Evolutionary conservation across 2,113 vertebrate species (phyloP), one percentile per base, ranked within the genome.

Genomic region (Ceuthmochares aereus): DNA sequence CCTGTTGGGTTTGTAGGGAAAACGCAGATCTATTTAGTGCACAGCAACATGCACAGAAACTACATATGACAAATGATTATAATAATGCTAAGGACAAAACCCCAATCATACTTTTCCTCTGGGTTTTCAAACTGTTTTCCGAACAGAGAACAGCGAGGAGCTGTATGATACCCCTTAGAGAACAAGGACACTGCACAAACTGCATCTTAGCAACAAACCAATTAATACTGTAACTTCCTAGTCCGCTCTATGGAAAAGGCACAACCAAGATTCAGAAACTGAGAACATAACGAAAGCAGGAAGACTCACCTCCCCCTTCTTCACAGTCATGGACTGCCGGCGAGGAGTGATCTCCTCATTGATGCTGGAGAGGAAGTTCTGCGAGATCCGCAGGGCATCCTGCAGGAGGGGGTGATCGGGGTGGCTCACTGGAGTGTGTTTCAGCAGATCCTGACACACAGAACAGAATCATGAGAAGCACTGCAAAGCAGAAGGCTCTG

Each of bases 291-390:
- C 1, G 6, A 40, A 68, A 68, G 73, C 76, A 66, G 55, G 20
- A 82, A 78, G 81, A 64, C 98, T 98, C 87, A 99, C 99, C 99
- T 99, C 99, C 84, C 99, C 99, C 90, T 99, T 99, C 96, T 99
- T 99, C 32, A 99, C 98, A 1, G 98, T 99, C 99, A 99, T 99
- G 93, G 99, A 99, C 79, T 99, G 99, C 13, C 99, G 97, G 12
- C 99, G 98, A 6, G 99, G 99, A 4, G 99, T 99, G 97, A 99
- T 99, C 97, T 99, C 99, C 89, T 99, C 99, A 15, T 99, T 99
- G 94, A 99, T 99, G 62, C 99, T 99, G 82, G 99, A 99, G 81
- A 99, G 96, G 96, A 99, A 99, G 97, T 99, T 99, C 98, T 99
- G 99, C 0, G 99, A 99, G 97, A 99, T 99, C 10, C 99, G 98